phyloP scores from a whole-genome alignment of 1,140 invertebrate genomes.

The Schmidtea mediterranea region DNA sequence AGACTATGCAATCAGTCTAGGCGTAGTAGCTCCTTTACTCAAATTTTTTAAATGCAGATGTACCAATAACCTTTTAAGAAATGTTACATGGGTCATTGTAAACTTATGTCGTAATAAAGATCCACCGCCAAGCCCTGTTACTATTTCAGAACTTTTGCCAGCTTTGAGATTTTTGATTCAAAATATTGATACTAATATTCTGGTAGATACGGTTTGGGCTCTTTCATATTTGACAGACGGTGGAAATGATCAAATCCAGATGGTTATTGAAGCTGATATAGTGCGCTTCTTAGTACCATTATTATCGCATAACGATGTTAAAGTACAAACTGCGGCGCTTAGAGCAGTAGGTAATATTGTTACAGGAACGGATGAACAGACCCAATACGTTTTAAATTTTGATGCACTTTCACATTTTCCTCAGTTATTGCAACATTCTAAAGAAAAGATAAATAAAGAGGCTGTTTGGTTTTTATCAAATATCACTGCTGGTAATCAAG shows the following conservation, averaged over 20 bases:
- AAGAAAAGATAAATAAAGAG: constrained; percentile 57
- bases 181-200: constrained; percentile 75
- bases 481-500: constrained; percentile 63
- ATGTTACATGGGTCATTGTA: constrained; percentile 27
- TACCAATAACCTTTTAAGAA: constrained; percentile 13
- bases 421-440: constrained; percentile 54
- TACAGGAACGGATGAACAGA: constrained; percentile 91
- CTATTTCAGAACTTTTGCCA: constrained; percentile 69
- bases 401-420: constrained; percentile 73
- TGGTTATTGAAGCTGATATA: constrained; percentile 83
- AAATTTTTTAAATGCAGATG: constrained; percentile 12
- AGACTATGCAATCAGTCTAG: constrained; percentile 21
- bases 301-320: constrained; percentile 75
- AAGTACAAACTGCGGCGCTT: constrained; percentile 85
- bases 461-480: constrained; percentile 97
- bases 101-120: constrained; percentile 29
- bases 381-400: constrained; percentile 67
- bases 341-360: constrained; percentile 96
- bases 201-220: constrained; percentile 96
- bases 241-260: constrained; percentile 91
- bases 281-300: constrained; percentile 76
- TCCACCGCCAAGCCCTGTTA: constrained; percentile 28
- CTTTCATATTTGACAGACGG: constrained; percentile 91
- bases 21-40: constrained; percentile 20
- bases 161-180: constrained; percentile 72